Evolutionary conservation across 2,888 invertebrate species (phyloP), one percentile per base, ranked within the genome.

Genomic region (Lypha dubia): DNA sequence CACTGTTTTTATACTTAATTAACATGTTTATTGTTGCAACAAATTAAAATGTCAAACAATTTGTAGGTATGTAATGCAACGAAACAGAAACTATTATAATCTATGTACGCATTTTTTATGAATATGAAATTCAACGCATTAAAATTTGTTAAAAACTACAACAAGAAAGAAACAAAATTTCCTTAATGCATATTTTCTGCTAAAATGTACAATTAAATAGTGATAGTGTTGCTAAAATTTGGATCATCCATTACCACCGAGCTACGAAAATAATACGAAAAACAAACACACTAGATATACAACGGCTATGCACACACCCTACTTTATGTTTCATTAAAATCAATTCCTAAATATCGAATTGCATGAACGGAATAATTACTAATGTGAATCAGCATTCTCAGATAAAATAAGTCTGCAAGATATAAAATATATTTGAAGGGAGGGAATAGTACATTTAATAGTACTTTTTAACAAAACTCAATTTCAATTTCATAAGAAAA

Each of bases 221-320:
- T 15, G 51, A 51, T 28, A 70, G 35, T 68, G 49, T 60, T 49
- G 20, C 32, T 62, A 70, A 22, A 62, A 68, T 77, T 77, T 77
- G 20, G 17, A 46, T 32, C 44, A 15, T 44, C 62, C 22, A 49
- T 11, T 60, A 35, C 35, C 24, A 62, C n/a, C 60, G 15, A 32
- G 20, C 46, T 32, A 24, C 58, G 11, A 35, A 60, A 20, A 56
- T 9, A 20, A 32, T 15, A 15, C 4, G 7, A 22, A 51, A n/a
- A 38, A n/a, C 5, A 8, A 22, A 7, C 15, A 41, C 3, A 11
- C n/a, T 1, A 11, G 9, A 51, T 3, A 28, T 24, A 28, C 6
- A 28, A 56, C 15, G 5, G 13, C 0, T 4, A 22, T 13, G 3
- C 17, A 46, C 4, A 22, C 11, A 51, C 51, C 22, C 51, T 51